phyloP scores from a whole-genome alignment of 2,113 vertebrate genomes.

The Arenaria interpres region DNA sequence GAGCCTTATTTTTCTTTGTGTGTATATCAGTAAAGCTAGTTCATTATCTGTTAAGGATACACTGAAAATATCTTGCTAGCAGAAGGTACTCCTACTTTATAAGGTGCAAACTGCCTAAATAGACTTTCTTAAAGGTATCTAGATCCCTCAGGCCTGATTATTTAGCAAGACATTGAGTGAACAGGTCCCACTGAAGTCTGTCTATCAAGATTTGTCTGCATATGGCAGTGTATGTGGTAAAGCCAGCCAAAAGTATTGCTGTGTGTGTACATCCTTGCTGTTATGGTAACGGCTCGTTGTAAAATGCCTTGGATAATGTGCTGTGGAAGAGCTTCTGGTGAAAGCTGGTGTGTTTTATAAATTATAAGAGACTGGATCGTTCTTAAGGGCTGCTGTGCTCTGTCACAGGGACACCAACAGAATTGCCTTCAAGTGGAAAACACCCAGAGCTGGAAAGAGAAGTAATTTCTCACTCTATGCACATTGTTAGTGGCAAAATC shows the following conservation, averaged over 20 bases:
- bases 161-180: background rate
- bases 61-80: background rate
- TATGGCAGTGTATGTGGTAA: background rate
- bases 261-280: background rate
- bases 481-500: background rate
- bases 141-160: background rate
- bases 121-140: background rate
- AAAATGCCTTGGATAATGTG: background rate
- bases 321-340: background rate
- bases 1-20: background rate
- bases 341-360: background rate
- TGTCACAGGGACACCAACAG: background rate
- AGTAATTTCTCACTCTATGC: background rate
- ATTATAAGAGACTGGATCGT: background rate
- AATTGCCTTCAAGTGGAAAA: background rate
- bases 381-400: background rate
- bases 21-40: background rate
- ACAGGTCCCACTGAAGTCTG: background rate
- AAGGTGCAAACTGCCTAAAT: background rate
- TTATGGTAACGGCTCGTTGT: background rate
- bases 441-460: background rate
- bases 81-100: background rate
- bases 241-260: background rate
- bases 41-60: background rate
- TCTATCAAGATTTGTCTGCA: background rate